Conservation (phyloP, 2,113 vertebrate species). For the Hoplias malabaricus region DNA sequence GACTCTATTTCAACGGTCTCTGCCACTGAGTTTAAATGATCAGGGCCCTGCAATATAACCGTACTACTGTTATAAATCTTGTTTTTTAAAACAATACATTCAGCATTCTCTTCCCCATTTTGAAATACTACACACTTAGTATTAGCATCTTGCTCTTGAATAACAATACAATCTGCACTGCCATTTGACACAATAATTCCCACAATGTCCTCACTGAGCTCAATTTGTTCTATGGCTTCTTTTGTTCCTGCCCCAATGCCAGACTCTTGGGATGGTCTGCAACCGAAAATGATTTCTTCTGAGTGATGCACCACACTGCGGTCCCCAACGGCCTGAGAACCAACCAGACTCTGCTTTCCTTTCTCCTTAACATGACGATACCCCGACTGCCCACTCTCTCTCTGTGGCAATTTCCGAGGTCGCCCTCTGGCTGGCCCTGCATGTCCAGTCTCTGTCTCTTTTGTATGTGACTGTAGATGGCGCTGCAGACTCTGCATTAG, state of each 20-base stretch:
- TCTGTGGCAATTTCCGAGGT: slow-evolving; percentile 47
- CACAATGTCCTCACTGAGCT: slow-evolving; percentile 51
- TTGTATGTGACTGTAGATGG: slow-evolving; percentile 73
- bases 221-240: slow-evolving; percentile 29
- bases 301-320: slow-evolving; percentile 20
- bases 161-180: slow-evolving; percentile 67
- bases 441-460: slow-evolving; percentile 33
- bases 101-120: slow-evolving; percentile 47
- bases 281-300: slow-evolving; percentile 44
- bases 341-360: slow-evolving; percentile 56
- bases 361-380: neutral
- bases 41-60: slow-evolving; percentile 70
- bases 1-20: slow-evolving; percentile 79
- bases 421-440: slow-evolving; percentile 53
- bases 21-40: slow-evolving; percentile 68
- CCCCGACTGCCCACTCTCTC: slow-evolving; percentile 1
- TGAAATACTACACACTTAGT: slow-evolving; percentile 70
- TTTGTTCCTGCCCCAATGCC: slow-evolving; percentile 22
- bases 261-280: slow-evolving; percentile 13
- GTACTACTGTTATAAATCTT: slow-evolving; percentile 57
- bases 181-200: slow-evolving; percentile 71
- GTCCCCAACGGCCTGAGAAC: slow-evolving; percentile 62
- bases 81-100: slow-evolving; percentile 30
- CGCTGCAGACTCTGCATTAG: slow-evolving; percentile 76
- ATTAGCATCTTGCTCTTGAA: slow-evolving; percentile 62